Evolutionary conservation across 2,888 invertebrate genomes (phyloP).

Genomic region (Clusia tigrina): DNA sequence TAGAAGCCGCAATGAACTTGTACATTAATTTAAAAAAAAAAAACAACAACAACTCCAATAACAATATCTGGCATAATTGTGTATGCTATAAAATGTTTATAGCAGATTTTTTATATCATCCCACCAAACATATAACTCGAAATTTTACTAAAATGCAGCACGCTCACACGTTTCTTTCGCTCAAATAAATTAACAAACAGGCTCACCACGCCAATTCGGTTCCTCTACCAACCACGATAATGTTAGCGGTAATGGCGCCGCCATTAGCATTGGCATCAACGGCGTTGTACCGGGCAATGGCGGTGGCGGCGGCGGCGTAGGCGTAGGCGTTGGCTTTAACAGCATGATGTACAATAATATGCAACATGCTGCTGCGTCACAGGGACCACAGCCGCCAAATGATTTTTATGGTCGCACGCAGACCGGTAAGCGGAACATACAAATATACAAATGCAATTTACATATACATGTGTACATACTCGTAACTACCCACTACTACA

Average conservation of each 20-base stretch:
- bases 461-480: not conserved
- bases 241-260: constrained; percentile 44
- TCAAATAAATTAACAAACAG: constrained; percentile 54
- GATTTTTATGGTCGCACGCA: constrained; percentile 64
- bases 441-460: not conserved
- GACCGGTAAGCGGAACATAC: constrained; percentile 62
- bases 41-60: too few species aligned
- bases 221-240: constrained; percentile 43
- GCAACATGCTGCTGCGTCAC: constrained; percentile 49
- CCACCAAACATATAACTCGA: not conserved
- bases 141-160: not conserved
- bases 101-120: not conserved
- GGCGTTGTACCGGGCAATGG: constrained; percentile 48
- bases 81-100: constrained; percentile 9
- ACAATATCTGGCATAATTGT: too few species aligned
- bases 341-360: constrained; percentile 56
- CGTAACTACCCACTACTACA: constrained; percentile 2
- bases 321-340: constrained; percentile 47
- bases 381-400: constrained; percentile 45
- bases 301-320: constrained; percentile 34
- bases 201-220: constrained; percentile 64
- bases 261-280: constrained; percentile 47
- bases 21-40: too few species aligned
- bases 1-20: too few species aligned
- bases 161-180: constrained; percentile 5